Conservation (phyloP, 2,888 invertebrate species). For the Hemithea aestivaria region DNA sequence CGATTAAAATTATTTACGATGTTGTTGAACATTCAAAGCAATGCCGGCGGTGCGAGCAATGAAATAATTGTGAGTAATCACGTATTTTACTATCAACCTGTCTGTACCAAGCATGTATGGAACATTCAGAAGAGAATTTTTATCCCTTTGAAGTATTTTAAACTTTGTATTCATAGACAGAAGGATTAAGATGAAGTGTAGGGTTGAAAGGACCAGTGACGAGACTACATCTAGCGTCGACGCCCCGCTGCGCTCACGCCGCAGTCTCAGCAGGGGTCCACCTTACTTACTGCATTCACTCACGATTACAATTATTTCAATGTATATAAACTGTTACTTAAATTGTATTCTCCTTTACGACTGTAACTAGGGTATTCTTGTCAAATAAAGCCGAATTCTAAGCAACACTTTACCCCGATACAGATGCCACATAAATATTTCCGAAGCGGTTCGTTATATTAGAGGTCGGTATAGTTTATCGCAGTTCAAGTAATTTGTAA, state of each 20-base stretch:
- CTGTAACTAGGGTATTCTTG: conserved; percentile 23
- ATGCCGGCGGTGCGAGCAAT: conserved; percentile 36
- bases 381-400: conserved; percentile 24
- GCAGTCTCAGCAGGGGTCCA: conserved; percentile 49
- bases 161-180: conserved; percentile 17
- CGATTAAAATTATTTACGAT: conserved; percentile 24
- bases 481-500: conserved; percentile 41
- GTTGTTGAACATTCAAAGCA: conserved; percentile 32
- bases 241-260: conserved; percentile 57
- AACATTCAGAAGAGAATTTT: conserved; percentile 13
- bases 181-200: conserved; percentile 12
- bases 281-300: conserved; percentile 64
- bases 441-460: conserved; percentile 28
- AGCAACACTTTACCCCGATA: conserved; percentile 17
- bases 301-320: conserved; percentile 60
- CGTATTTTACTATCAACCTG: conserved; percentile 45
- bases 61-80: conserved; percentile 50
- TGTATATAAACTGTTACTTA: conserved; percentile 50
- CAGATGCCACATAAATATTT: conserved; percentile 28
- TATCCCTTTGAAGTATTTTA: conserved; percentile 11
- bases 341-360: conserved; percentile 40
- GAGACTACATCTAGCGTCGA: conserved; percentile 40
- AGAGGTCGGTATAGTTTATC: conserved; percentile 37
- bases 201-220: conserved; percentile 19
- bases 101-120: conserved; percentile 26